Conservation (phyloP, 92 coral and sea anemone genomes). For the Heliopora coerulea region DNA sequence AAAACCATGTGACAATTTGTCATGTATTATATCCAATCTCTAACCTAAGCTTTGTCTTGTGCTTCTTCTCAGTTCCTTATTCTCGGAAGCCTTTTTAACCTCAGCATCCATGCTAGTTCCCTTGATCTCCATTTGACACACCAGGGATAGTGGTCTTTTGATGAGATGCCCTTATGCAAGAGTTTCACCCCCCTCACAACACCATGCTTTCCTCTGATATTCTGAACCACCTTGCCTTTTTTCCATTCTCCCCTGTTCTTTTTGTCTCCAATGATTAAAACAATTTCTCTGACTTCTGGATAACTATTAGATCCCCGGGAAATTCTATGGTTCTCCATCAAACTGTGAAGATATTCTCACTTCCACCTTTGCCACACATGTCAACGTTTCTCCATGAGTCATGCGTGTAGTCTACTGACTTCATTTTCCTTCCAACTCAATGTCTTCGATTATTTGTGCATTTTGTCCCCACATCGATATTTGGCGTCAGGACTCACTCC, state of each 20-base stretch:
- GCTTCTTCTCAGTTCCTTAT: too few relatives aligned
- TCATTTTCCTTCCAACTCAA: slow-evolving; percentile 30
- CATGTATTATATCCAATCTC: too few relatives aligned
- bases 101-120: too few relatives aligned
- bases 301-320: neutral
- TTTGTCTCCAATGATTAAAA: slow-evolving; percentile 58
- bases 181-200: slow-evolving; percentile 50
- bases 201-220: slow-evolving; percentile 51
- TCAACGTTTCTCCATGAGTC: slow-evolving; percentile 16
- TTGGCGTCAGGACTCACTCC: slow-evolving; percentile 54
- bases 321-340: slow-evolving; percentile 53
- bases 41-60: too few relatives aligned
- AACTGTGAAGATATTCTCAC: slow-evolving; percentile 37
- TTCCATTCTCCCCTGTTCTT: slow-evolving; percentile 64
- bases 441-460: slow-evolving; percentile 33
- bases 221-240: slow-evolving; percentile 45
- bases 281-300: slow-evolving; percentile 60
- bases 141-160: too few relatives aligned
- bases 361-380: slow-evolving; percentile 48
- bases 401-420: slow-evolving; percentile 7
- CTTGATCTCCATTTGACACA: too few relatives aligned
- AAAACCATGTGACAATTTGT: too few relatives aligned
- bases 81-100: too few relatives aligned
- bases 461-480: slow-evolving; percentile 39
- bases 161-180: too few relatives aligned